Base-by-base conservation (phyloP, 2,113 vertebrate species). In the Bombycilla garrulus region DNA sequence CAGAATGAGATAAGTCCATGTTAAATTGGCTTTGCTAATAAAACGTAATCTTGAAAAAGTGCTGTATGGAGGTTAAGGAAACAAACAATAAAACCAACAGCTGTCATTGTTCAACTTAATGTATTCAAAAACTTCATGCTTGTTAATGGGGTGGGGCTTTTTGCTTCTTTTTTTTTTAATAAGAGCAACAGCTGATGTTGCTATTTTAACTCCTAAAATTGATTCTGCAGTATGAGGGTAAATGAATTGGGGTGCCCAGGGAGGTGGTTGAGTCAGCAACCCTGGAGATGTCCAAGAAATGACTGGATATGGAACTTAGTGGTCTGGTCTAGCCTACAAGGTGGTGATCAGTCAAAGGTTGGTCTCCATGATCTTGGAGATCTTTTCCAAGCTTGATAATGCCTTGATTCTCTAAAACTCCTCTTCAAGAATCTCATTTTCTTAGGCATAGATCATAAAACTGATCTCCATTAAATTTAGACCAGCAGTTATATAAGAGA, bases 81-180 rank as follows among this genome's bases (percentile, higher is more conserved):
- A 36, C 10, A 86, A 33, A 16, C 1, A 38, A 12, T 2, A 45
- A 73, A 54, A 45, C 15, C 7, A 28, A 5, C 8, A 44, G 12
- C 1, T 36, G 26, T 57, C 15, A 36, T 33, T 57, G 26, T 56
- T 79, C 31, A 50, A 23, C 5, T 11, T 42, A 44, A 24, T 4
- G 8, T 45, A 20, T 3, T 40, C 23, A 45, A 62, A 45, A 8
- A 62, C 12, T 48, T 85, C 6, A 6, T 9, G 5, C 22, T 40
- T 62, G 5, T 38, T 36, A 12, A 16, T 33, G 11, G 5, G 4
- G 1, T 56, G 6, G 2, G 3, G 2, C 1, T n/a, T 42, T 31
- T 48, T 50, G 3, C 12, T 50, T 58, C 12, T 26, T 24, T 42
- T 48, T 25, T 29, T 33, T 51, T 38, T 9, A 31, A 14, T 44